Evolutionary conservation across 2,113 vertebrate genomes (phyloP).

Genomic region (Mandrillus leucophaeus): DNA sequence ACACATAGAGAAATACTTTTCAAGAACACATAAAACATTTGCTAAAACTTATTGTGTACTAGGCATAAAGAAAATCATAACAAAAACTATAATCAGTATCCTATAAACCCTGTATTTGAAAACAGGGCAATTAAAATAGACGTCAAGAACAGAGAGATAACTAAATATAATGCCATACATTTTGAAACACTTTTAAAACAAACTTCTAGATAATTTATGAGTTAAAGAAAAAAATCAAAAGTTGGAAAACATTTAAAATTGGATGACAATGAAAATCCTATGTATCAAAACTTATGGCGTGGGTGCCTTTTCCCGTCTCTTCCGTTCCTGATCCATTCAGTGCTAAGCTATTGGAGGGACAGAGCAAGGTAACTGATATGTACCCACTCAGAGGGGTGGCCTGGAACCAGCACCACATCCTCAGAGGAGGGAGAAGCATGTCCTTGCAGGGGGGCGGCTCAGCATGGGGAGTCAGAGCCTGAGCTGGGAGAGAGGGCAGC

Average conservation of each 20-base stretch:
- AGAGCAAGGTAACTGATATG: neutral
- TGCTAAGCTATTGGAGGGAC: neutral
- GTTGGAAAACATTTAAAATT: neutral
- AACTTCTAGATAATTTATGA: neutral
- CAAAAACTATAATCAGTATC: neutral
- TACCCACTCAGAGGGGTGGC: neutral
- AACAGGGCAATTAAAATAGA: neutral
- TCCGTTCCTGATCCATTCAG: neutral
- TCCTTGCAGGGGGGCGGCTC: neutral
- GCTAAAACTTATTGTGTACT: neutral
- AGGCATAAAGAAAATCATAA: neutral
- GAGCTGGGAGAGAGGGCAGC: neutral
- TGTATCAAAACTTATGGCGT: neutral
- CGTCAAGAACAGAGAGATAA: neutral
- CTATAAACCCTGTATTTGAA: neutral
- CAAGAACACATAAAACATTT: neutral
- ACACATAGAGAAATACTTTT: neutral
- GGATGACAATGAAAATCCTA: neutral
- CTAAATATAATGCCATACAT: neutral
- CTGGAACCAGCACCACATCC: neutral
- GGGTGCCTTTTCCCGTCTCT: neutral
- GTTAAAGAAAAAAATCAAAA: neutral
- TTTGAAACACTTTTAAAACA: conserved; percentile 8
- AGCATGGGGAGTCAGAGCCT: neutral
- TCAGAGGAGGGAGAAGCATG: neutral